Conservation (phyloP, 2,113 vertebrate genomes). For the Puffinus mauretanicus region DNA sequence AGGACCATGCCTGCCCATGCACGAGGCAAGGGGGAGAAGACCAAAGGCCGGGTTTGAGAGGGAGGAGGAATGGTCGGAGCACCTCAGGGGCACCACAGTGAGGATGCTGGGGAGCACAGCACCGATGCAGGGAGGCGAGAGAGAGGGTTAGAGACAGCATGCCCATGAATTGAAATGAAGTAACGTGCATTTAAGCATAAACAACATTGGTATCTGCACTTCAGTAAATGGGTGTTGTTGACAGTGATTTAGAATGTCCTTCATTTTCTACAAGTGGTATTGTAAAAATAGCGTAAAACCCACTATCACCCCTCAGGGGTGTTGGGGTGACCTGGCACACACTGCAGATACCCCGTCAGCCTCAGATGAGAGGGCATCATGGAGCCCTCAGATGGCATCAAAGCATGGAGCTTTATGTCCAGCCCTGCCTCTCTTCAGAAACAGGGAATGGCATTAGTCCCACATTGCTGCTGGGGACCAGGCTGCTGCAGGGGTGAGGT, state of each 20-base stretch:
- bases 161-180: background rate
- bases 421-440: background rate
- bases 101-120: background rate
- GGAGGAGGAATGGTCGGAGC: background rate
- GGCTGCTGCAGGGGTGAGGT: background rate
- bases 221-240: background rate
- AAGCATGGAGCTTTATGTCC: background rate
- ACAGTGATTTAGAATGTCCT: background rate
- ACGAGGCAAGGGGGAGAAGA: background rate
- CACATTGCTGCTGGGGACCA: background rate
- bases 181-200: background rate
- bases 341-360: accelerated
- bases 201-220: background rate
- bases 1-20: background rate
- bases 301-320: no score
- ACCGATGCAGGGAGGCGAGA: background rate
- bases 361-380: no score
- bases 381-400: no score
- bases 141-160: background rate
- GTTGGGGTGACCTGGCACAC: background rate
- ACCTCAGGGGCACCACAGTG: no score
- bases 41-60: background rate
- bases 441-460: background rate
- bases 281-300: background rate
- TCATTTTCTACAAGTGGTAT: background rate